Evolutionary conservation across 2,113 vertebrate genomes (phyloP).

Genomic region (Platycercus adscitus): DNA sequence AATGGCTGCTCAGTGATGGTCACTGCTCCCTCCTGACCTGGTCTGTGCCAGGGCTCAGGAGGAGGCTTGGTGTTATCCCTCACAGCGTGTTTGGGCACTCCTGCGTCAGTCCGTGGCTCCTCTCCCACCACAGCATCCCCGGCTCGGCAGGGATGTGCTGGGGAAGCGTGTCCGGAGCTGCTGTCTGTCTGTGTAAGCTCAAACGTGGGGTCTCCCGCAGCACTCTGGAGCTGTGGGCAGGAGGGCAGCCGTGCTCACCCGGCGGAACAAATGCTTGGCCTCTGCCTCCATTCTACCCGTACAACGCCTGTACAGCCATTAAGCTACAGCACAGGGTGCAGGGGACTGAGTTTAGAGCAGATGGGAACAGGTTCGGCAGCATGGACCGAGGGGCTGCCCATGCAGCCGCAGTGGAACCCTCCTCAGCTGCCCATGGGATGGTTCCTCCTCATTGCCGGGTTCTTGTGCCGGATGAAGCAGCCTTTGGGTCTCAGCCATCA

Average conservation of each 20-base stretch:
- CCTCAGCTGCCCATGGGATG: not conserved
- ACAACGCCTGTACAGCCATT: not conserved
- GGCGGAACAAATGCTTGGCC: not conserved
- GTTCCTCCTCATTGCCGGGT: not conserved
- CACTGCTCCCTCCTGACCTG: not conserved
- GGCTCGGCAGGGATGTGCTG: accelerated
- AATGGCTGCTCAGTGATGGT: not conserved
- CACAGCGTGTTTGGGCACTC: accelerated
- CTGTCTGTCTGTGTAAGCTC: not conserved
- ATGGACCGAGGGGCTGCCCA: not conserved
- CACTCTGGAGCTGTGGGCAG: not conserved
- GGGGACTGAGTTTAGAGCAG: not conserved
- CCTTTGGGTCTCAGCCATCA: accelerated
- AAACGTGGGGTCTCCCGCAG: accelerated
- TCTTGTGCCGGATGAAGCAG: not conserved
- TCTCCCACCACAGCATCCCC: not conserved
- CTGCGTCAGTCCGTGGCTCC: too few species aligned
- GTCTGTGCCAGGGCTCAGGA: not conserved
- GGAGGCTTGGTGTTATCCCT: not conserved
- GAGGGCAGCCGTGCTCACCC: not conserved
- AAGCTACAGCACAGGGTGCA: accelerated
- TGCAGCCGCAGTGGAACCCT: accelerated
- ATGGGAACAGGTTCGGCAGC: not conserved
- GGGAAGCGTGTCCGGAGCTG: not conserved
- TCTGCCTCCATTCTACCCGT: not conserved